These are phyloP conservation scores for Pteruthius melanotis DNA, from an alignment of 2,113 vertebrate genomes.

Conservation along the genomic window DNA sequence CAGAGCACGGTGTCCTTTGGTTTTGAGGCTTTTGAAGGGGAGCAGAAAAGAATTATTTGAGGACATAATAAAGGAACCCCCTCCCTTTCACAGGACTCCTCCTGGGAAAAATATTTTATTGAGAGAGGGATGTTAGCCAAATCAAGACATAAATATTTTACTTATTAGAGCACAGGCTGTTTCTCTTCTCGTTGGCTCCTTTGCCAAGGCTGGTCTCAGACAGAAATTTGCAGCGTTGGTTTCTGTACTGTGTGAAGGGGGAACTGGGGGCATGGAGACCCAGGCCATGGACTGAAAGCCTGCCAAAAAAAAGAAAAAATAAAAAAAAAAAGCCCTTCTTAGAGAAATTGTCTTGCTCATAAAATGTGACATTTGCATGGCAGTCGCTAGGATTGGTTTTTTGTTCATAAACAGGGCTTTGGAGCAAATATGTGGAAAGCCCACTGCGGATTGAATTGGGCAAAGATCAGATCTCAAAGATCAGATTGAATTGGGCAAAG, in stretches of 20 bases:
- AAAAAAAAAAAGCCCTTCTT: not conserved
- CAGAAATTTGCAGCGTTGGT: slow-evolving; percentile 26
- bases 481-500: not conserved
- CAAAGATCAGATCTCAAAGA: no score
- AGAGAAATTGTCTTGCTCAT: not conserved
- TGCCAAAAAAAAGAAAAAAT: not conserved
- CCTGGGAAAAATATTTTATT: slow-evolving; percentile 63
- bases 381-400: not conserved
- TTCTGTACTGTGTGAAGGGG: not conserved
- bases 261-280: not conserved
- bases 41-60: slow-evolving; percentile 20
- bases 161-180: slow-evolving; percentile 65
- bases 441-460: not conserved
- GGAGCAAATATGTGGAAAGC: slow-evolving; percentile 10
- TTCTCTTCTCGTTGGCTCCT: not conserved
- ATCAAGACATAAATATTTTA: slow-evolving; percentile 65
- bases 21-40: not conserved
- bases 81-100: slow-evolving; percentile 16
- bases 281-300: not conserved
- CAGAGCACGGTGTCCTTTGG: not conserved
- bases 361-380: slow-evolving; percentile 2
- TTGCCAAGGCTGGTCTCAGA: slow-evolving; percentile 36
- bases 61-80: not conserved
- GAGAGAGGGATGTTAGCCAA: slow-evolving; percentile 49
- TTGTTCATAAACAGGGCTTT: slow-evolving; percentile 13